phyloP scores from a whole-genome alignment of 2,888 invertebrate species.

The Gonocerus acuteangulatus region DNA sequence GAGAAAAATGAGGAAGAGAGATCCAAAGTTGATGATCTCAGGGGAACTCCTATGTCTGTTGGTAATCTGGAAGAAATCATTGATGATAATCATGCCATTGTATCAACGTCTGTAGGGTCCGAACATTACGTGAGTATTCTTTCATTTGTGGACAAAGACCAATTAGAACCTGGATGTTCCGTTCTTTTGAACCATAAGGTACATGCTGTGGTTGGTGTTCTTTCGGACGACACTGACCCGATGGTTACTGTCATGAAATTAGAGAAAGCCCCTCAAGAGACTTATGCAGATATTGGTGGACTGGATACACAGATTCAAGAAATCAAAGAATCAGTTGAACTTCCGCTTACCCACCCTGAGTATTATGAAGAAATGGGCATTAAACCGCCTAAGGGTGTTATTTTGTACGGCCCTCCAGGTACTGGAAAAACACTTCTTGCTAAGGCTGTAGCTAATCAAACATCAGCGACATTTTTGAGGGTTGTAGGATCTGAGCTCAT shows the following conservation, averaged over 20 bases:
- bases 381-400: slow-evolving; percentile 98
- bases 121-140: slow-evolving; percentile 99
- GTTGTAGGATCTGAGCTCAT: slow-evolving; percentile 99
- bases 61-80: slow-evolving; percentile 99
- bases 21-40: slow-evolving; percentile 94
- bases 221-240: slow-evolving; percentile 98
- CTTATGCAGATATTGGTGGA: slow-evolving; percentile 92
- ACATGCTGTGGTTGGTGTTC: slow-evolving; percentile 96
- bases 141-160: slow-evolving; percentile 99
- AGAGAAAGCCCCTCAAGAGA: slow-evolving; percentile 98
- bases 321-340: slow-evolving; percentile 95
- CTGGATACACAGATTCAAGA: slow-evolving; percentile 95
- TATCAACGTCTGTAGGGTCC: slow-evolving; percentile 96
- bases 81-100: slow-evolving; percentile 99
- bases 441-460: slow-evolving; percentile 99
- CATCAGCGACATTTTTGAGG: slow-evolving; percentile 95
- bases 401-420: slow-evolving; percentile 94
- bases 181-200: slow-evolving; percentile 98
- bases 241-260: slow-evolving; percentile 99
- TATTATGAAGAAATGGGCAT: slow-evolving; percentile 99
- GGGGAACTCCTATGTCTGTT: slow-evolving; percentile 99
- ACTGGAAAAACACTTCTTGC: slow-evolving; percentile 97
- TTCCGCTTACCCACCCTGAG: slow-evolving; percentile 97
- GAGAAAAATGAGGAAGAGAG: slow-evolving; percentile 98
- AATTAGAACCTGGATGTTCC: slow-evolving; percentile 96